Evolutionary conservation across 2,888 invertebrate genomes (phyloP), one percentile per base, ranked within the genome.

Genomic region (Sycophila texana): DNA sequence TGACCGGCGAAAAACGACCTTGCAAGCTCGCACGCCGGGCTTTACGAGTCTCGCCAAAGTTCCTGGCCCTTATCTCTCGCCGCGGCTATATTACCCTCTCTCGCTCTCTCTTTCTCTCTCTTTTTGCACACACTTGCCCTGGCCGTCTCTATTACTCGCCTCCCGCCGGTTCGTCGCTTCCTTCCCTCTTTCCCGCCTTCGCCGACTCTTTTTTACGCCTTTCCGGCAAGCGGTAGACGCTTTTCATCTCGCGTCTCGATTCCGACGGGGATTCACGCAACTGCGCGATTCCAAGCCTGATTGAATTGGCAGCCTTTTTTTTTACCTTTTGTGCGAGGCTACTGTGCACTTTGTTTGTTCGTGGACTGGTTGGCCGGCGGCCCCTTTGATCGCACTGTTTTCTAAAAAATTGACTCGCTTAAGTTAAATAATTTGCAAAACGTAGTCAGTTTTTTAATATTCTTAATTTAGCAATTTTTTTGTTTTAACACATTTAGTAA

Each of bases 21-120:
- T 26, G n/a, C n/a, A 53, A n/a, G 53, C n/a, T 4, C n/a, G 16
- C 53, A n/a, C 53, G 53, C 1, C n/a, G 49, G 39, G 72, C 72
- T 72, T 60, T 60, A 51, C 72, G 72, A 61, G 60, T 61, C 18
- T 26, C 51, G 60, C 51, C 18, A 55, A 68, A 68, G 57, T 67
- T 61, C 12, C 49, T 53, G 4, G 16, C 58, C 20, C 71, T 58
- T 70, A 70, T 57, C 68, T 68, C 53, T 30, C n/a, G 53, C 4
- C 3, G 16, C 14, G 53, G 53, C 53, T 14, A 16, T 53, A 53
- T 53, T 53, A 53, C 53, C 10, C 39, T 39, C 58, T 18, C 58
- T 4, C 20, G 20, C 70, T 12, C n/a, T 18, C 70, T 12, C n/a
- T 18, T 57, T 58, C 20, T 70, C 51, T 20, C 22, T n/a, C 58